Conservation (phyloP, 1,140 invertebrate species). For the Euura lappo region DNA sequence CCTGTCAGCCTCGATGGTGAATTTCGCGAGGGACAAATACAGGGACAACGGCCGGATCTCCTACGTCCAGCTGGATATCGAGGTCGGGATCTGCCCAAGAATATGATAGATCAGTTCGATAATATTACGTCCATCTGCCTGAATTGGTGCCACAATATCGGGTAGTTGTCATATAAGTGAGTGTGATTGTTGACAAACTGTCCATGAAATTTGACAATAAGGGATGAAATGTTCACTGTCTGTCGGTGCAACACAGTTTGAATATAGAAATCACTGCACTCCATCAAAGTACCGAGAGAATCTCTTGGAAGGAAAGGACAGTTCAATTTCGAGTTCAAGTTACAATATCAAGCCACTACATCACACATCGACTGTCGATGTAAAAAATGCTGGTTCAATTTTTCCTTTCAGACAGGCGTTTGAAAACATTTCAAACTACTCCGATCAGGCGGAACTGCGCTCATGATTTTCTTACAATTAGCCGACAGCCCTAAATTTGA, state of each 20-base stretch:
- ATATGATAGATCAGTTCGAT: constrained; percentile 64
- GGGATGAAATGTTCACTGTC: neutral
- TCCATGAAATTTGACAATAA: neutral
- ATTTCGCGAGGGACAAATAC: constrained; percentile 66
- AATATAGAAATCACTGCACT: too few relatives aligned
- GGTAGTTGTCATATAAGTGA: constrained; percentile 60
- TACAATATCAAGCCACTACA: too few relatives aligned
- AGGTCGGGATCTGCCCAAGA: constrained; percentile 56
- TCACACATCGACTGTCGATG: too few relatives aligned
- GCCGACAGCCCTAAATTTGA: constrained; percentile 70
- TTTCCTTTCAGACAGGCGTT: too few relatives aligned
- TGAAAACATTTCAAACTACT: too few relatives aligned
- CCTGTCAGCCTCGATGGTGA: constrained; percentile 64
- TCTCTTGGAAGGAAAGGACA: too few relatives aligned
- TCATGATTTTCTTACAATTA: constrained; percentile 75
- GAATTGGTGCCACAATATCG: constrained; percentile 80
- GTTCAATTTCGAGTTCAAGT: too few relatives aligned
- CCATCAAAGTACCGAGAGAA: too few relatives aligned
- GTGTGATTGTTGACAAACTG: neutral
- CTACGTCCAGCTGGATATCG: constrained; percentile 74
- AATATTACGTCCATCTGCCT: constrained; percentile 82
- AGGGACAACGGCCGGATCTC: constrained; percentile 54
- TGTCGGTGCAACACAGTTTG: too few relatives aligned
- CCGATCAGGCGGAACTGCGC: constrained; percentile 72
- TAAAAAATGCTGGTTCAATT: too few relatives aligned